These are phyloP conservation scores for Rhopilema esculentum DNA, from an alignment of 30 jellyfish, hydroid and myxozoan species.

Conservation along the genomic window DNA sequence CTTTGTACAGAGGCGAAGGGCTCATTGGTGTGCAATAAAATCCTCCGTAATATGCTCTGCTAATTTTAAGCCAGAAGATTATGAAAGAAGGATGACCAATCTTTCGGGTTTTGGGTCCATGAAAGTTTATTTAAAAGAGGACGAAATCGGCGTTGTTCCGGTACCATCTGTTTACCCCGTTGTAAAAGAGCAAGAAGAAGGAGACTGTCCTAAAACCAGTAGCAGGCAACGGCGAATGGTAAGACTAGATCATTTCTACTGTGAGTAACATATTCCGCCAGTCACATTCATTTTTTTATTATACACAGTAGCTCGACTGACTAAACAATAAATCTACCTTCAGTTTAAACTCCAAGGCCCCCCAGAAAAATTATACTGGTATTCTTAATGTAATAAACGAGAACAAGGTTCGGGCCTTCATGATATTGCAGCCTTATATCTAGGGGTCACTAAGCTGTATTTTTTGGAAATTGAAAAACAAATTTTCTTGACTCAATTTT, in stretches of 20 bases:
- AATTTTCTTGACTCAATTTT: neutral
- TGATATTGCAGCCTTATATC: neutral
- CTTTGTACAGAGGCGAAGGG: constrained; percentile 26
- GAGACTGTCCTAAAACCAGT: neutral
- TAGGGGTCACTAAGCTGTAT: neutral
- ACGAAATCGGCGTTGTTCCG: neutral
- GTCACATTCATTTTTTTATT: neutral
- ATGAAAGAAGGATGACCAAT: constrained; percentile 3
- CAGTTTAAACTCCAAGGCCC: neutral
- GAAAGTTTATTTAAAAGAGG: neutral
- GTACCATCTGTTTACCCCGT: neutral
- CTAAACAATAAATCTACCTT: neutral
- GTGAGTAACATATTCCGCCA: neutral
- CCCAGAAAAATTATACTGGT: neutral
- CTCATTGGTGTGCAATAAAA: constrained; percentile 17
- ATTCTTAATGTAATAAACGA: neutral
- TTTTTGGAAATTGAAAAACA: neutral
- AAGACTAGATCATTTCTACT: neutral
- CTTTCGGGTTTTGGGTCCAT: neutral
- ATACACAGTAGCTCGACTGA: neutral
- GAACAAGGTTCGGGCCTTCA: neutral
- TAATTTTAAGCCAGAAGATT: constrained; percentile 37
- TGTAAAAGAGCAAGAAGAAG: neutral
- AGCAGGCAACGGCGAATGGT: neutral
- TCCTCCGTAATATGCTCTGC: constrained; percentile 5